Evolutionary conservation across 1,140 invertebrate species (phyloP).

Genomic region (Calosoma granatense): DNA sequence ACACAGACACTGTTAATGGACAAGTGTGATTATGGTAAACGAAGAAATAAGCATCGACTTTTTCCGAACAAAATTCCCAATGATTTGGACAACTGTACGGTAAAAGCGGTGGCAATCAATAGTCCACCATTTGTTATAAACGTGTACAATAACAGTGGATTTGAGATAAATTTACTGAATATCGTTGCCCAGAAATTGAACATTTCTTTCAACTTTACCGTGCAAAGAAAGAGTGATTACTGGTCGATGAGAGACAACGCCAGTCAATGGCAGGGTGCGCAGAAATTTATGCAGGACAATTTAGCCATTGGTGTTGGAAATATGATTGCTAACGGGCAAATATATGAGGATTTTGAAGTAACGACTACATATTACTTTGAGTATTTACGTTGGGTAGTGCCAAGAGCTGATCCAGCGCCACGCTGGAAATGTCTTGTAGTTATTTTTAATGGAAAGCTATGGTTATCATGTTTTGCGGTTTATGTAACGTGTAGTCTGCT

Average conservation of each 20-base stretch:
- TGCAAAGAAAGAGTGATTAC: not conserved
- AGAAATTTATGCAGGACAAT: not conserved
- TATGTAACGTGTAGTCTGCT: not conserved
- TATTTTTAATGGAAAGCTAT: not conserved
- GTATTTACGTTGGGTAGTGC: not conserved
- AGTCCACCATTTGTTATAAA: slow-evolving; percentile 3
- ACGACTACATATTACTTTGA: not conserved
- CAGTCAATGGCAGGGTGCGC: not conserved
- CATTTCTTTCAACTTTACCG: not conserved
- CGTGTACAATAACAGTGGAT: not conserved
- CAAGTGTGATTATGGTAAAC: not conserved
- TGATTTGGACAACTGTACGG: not conserved
- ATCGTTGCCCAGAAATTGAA: not conserved
- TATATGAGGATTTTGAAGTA: not conserved
- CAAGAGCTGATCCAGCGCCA: not conserved
- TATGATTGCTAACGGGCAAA: not conserved
- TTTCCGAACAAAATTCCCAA: not conserved
- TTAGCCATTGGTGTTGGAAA: not conserved
- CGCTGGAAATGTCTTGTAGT: not conserved
- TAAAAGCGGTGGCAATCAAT: not conserved
- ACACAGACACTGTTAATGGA: not conserved
- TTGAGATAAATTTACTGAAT: not conserved
- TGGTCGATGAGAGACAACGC: not conserved
- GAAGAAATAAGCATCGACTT: not conserved
- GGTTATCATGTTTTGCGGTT: not conserved